Evolutionary conservation across 2,888 invertebrate species (phyloP).

Genomic region (Ophraella communa): DNA sequence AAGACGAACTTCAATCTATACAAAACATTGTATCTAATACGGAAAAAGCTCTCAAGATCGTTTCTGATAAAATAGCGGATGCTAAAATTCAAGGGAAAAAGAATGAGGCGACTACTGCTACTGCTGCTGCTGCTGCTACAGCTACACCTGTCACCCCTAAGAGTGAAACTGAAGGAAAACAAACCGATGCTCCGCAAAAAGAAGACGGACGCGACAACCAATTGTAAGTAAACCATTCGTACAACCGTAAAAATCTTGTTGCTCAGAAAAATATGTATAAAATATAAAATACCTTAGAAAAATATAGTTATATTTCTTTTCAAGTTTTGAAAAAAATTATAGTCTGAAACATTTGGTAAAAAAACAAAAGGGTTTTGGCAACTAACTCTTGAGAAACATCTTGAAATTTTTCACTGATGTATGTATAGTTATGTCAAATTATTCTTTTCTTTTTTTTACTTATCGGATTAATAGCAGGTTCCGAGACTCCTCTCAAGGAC

Average conservation of each 20-base stretch:
- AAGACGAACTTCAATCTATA: conserved; percentile 85
- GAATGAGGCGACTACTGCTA: conserved; percentile 25
- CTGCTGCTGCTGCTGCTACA: conserved; percentile 52
- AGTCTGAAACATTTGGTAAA: no score
- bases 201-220: conserved; percentile 84
- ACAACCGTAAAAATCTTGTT: no score
- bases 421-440: no score
- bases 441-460: no score
- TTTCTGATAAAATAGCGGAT: conserved; percentile 87
- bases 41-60: conserved; percentile 92
- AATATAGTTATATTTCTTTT: neutral
- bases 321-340: no score
- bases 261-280: no score
- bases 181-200: conserved; percentile 52
- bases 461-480: no score
- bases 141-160: conserved; percentile 68
- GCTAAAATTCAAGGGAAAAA: conserved; percentile 55
- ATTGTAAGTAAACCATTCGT: conserved; percentile 63
- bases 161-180: conserved; percentile 46
- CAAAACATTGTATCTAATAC: conserved; percentile 92
- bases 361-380: no score
- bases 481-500: no score
- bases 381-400: no score
- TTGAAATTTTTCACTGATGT: no score
- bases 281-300: neutral